Percentiles rank a stretch among this genome's conserved stretches.
phyloP scores from a whole-genome alignment of 2,797 vertebrate genomes.

The Todus mexicanus region DNA sequence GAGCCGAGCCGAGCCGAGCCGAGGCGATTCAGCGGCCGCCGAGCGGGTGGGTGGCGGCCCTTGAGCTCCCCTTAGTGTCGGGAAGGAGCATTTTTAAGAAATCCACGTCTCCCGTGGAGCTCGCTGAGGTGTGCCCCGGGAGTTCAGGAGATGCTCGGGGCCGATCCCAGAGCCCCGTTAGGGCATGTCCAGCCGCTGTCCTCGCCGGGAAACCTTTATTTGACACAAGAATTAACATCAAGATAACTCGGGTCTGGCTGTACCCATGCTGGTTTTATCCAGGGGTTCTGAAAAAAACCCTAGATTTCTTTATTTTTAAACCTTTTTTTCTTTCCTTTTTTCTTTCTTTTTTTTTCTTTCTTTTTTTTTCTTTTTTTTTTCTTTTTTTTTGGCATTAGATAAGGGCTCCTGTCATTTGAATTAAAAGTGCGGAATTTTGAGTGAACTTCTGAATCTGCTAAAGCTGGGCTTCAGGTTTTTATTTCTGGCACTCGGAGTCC shows the following conservation, averaged over 20 bases:
- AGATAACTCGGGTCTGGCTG: no score
- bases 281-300: not conserved
- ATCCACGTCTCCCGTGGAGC: accelerated
- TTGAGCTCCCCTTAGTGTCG: slow-evolving; percentile 60
- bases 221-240: no score
- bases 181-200: not conserved
- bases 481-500: not conserved
- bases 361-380: not conserved
- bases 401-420: not conserved
- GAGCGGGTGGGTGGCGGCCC: not conserved
- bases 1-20: not conserved
- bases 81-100: not conserved
- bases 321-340: not conserved
- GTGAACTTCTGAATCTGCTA: not conserved
- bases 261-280: not conserved
- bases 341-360: not conserved
- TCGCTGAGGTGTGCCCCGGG: accelerated
- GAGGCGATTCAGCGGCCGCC: not conserved
- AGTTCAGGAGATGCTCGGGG: not conserved
- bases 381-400: not conserved
- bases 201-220: not conserved
- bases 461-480: not conserved
- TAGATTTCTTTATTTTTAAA: no score
- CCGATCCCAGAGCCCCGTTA: not conserved
- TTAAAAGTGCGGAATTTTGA: not conserved